phyloP scores from a whole-genome alignment of 2,113 vertebrate genomes.

The Candoia aspera region DNA sequence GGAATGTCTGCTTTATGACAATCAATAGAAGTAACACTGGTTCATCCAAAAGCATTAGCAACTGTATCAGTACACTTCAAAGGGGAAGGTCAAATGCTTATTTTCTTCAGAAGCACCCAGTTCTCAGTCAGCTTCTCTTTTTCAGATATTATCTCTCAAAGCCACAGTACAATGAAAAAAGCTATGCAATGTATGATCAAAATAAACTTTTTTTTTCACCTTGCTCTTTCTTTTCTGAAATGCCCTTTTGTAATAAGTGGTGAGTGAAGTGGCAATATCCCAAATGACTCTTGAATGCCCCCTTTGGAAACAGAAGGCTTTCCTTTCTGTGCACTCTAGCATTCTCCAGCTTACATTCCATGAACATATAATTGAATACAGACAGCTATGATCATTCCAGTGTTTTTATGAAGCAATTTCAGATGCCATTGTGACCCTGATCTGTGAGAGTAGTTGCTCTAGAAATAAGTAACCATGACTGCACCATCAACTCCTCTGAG shows the following conservation, averaged over 20 bases:
- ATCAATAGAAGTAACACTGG: background rate
- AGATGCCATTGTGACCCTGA: background rate
- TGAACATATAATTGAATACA: background rate
- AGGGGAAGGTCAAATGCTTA: background rate
- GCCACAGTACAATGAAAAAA: background rate
- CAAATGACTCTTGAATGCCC: background rate
- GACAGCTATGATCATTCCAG: background rate
- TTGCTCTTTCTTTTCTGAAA: background rate
- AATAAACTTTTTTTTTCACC: background rate
- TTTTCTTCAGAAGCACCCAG: background rate
- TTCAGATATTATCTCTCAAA: background rate
- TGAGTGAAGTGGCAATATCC: background rate
- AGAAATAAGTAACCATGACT: slow-evolving; percentile 50
- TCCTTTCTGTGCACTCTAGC: background rate
- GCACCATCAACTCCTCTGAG: slow-evolving; percentile 48
- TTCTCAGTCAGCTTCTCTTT: background rate
- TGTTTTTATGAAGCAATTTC: background rate
- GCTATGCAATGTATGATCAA: background rate
- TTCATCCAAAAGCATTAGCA: background rate
- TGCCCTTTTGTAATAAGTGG: too few relatives aligned
- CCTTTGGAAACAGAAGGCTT: background rate
- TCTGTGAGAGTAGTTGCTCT: background rate
- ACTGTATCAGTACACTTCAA: background rate
- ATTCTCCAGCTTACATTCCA: background rate
- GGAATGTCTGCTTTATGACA: background rate